Conservation (phyloP, 2,797 vertebrate genomes). For the Cuculus canorus region DNA sequence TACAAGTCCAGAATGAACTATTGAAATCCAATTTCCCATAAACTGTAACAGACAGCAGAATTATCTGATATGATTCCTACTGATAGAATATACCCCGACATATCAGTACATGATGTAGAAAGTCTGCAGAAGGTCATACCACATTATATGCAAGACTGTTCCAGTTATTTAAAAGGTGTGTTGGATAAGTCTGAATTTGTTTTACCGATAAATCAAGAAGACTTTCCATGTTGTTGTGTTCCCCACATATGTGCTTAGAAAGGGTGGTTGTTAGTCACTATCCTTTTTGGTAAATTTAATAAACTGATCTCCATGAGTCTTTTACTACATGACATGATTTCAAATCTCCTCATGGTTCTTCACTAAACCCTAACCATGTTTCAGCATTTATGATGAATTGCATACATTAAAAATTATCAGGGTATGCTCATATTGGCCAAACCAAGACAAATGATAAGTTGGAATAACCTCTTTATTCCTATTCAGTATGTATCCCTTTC, state of each 20-base stretch:
- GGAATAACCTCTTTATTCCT: neutral
- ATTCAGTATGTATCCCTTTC: neutral
- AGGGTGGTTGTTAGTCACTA: neutral
- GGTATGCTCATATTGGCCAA: neutral
- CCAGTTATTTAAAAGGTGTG: neutral
- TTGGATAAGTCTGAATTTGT: neutral
- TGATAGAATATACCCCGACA: neutral
- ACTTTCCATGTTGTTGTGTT: neutral
- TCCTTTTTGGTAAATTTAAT: neutral
- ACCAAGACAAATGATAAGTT: neutral
- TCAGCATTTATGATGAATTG: neutral
- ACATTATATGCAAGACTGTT: neutral
- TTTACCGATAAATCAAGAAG: neutral
- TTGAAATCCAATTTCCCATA: neutral
- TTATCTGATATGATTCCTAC: neutral
- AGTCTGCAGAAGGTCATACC: neutral
- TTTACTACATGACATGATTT: neutral
- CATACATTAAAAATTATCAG: neutral
- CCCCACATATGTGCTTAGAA: neutral
- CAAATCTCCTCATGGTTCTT: neutral
- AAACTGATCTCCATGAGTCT: neutral
- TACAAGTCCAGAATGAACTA: neutral
- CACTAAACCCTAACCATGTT: neutral
- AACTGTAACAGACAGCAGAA: neutral
- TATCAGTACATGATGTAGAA: neutral